A percentile compares a stretch with the other conserved stretches of the same genome.
Conservation (phyloP, 2,113 vertebrate species). For the Callionymus lyra region DNA sequence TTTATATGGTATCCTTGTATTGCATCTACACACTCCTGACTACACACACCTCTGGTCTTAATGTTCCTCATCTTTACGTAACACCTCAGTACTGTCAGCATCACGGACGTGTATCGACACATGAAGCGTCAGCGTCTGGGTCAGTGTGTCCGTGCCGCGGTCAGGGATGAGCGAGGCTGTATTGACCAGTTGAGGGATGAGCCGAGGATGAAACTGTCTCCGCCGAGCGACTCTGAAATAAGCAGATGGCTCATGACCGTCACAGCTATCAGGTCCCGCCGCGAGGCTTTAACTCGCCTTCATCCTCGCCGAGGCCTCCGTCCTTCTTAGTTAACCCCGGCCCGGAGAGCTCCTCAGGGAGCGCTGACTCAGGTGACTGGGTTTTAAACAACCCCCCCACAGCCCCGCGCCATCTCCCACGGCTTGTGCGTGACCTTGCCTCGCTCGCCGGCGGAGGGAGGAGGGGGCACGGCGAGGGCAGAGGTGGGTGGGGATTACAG, state of each 20-base stretch:
- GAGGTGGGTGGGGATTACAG: conserved; percentile 30
- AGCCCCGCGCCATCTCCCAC: conserved; percentile 23
- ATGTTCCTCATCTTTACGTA: no score
- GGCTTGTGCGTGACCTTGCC: conserved; percentile 69
- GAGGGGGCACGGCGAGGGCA: conserved; percentile 27
- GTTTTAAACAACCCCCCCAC: conserved; percentile 58
- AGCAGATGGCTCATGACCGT: conserved; percentile 60
- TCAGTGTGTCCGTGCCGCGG: conserved; percentile 32
- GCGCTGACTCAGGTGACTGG: conserved; percentile 75
- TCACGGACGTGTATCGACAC: conserved; percentile 10
- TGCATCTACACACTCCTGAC: no score
- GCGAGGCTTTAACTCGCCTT: conserved; percentile 19
- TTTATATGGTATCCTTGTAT: no score
- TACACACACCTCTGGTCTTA: no score
- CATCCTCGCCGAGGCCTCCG: conserved; percentile 16
- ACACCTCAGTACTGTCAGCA: background rate
- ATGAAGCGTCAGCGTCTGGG: conserved; percentile 35
- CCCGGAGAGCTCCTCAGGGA: conserved; percentile 51
- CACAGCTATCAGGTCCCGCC: conserved; percentile 47
- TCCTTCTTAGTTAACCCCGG: conserved; percentile 37
- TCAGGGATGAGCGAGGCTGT: conserved; percentile 31
- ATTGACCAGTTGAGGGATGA: conserved; percentile 58
- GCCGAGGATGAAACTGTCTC: conserved; percentile 55
- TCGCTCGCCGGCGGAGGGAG: conserved; percentile 30
- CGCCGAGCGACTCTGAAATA: conserved; percentile 49